Conservation (phyloP, 1,140 invertebrate genomes). For the Nomia melanderi region DNA sequence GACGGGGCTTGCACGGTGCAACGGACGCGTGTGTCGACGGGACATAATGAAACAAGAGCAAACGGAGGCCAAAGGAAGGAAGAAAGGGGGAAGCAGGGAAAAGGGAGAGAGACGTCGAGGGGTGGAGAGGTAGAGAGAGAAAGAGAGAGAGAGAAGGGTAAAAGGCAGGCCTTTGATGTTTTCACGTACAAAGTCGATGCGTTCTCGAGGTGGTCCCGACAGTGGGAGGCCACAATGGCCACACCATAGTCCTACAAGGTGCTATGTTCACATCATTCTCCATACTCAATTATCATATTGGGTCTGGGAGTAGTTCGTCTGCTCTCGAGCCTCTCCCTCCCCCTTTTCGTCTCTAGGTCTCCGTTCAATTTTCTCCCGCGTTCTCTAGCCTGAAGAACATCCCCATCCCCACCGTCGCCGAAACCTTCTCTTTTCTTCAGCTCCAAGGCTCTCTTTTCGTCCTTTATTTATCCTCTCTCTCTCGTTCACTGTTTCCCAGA, state of each 20-base stretch:
- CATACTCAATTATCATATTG: slow-evolving; percentile 73
- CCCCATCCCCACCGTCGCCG: slow-evolving; percentile 8
- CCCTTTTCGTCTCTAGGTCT: slow-evolving; percentile 29
- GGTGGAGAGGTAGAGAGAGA: too few relatives aligned
- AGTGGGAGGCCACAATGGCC: slow-evolving; percentile 57
- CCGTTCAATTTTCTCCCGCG: slow-evolving; percentile 52
- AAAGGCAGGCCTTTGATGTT: slow-evolving; percentile 51
- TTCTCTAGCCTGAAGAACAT: slow-evolving; percentile 32
- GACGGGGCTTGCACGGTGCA: neutral
- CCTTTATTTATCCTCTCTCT: slow-evolving; percentile 4
- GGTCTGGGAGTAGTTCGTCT: slow-evolving; percentile 65
- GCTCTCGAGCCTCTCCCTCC: slow-evolving; percentile 30
- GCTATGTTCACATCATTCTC: slow-evolving; percentile 70
- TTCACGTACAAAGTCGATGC: slow-evolving; percentile 57
- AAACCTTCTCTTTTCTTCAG: neutral
- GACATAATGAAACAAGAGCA: slow-evolving; percentile 51
- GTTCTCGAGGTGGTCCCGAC: slow-evolving; percentile 56
- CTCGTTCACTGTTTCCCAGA: slow-evolving; percentile 38
- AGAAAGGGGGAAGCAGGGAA: slow-evolving; percentile 17
- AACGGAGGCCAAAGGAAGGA: slow-evolving; percentile 18
- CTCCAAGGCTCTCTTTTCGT: slow-evolving; percentile 53
- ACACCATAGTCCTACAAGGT: slow-evolving; percentile 63
- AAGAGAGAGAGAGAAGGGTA: slow-evolving; percentile 19
- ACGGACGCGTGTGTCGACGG: neutral
- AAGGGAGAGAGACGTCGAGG: slow-evolving; percentile 7